These are phyloP conservation scores for Lordiphosa stackelbergi DNA, from an alignment of 1,140 invertebrate genomes.

Conservation along the genomic window DNA sequence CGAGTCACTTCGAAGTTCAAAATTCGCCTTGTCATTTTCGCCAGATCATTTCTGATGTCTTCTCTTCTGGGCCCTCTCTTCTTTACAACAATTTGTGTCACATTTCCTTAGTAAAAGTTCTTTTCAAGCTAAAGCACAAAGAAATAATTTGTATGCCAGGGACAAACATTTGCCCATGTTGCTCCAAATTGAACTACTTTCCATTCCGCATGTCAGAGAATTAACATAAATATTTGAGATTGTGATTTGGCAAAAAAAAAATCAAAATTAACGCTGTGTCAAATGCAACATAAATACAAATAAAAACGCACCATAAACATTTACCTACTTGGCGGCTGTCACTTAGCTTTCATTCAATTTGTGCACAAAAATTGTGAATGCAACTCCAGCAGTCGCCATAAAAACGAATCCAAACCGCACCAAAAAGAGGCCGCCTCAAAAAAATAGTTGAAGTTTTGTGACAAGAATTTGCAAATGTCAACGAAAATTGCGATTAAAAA, in stretches of 20 bases:
- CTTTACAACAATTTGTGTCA: conserved; percentile 45
- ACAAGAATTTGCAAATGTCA: conserved; percentile 74
- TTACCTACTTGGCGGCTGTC: conserved; percentile 53
- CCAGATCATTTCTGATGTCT: conserved; percentile 6
- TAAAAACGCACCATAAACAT: conserved; percentile 55
- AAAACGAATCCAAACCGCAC: conserved; percentile 16
- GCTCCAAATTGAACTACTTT: conserved; percentile 66
- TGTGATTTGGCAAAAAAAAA: conserved; percentile 33
- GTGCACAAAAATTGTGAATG: conserved; percentile 58
- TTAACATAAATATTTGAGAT: conserved; percentile 62
- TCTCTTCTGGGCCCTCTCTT: conserved; percentile 14
- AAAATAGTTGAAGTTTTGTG: conserved; percentile 70
- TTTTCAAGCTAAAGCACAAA: conserved; percentile 30
- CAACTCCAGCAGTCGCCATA: conserved; percentile 54
- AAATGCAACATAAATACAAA: conserved; percentile 32
- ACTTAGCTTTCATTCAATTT: conserved; percentile 64
- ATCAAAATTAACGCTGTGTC: conserved; percentile 24
- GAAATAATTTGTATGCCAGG: conserved; percentile 60
- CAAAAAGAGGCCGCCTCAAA: conserved; percentile 48
- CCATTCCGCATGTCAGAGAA: conserved; percentile 26
- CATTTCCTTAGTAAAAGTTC: conserved; percentile 64
- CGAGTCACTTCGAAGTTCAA: conserved; percentile 17
- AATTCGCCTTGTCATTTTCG: conserved; percentile 56
- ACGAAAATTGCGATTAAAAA: conserved; percentile 68
- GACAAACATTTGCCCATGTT: conserved; percentile 42